A percentile compares a stretch with the other conserved stretches of the same genome.
These are phyloP conservation scores for Saccostrea echinata DNA, from an alignment of 1,140 invertebrate species.

Conservation along the genomic window DNA sequence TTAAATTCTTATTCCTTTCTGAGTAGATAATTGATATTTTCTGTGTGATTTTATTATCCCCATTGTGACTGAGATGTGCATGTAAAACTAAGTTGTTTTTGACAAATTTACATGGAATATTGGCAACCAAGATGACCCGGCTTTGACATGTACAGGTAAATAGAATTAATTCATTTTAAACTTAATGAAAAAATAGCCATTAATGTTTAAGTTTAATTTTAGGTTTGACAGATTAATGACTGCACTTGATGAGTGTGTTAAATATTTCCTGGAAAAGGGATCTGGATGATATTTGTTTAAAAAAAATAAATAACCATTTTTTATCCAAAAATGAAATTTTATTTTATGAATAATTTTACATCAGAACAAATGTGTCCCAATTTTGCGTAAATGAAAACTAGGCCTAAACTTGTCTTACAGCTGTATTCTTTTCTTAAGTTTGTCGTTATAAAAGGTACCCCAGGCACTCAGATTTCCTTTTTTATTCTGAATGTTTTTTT, in stretches of 20 bases:
- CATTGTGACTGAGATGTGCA: neutral
- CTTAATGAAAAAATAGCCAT: neutral
- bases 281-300: neutral
- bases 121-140: neutral
- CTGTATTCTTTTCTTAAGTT: neutral
- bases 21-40: slow-evolving; percentile 12
- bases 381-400: neutral
- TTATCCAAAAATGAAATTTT: neutral
- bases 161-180: neutral
- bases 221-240: neutral
- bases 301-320: neutral
- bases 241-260: neutral
- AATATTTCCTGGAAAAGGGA: slow-evolving; percentile 1
- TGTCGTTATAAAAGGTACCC: neutral
- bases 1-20: slow-evolving; percentile 2
- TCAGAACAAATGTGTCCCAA: neutral
- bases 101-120: slow-evolving; percentile 29
- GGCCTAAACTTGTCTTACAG: neutral
- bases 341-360: neutral
- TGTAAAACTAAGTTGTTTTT: neutral
- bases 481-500: neutral
- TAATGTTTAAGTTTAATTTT: neutral
- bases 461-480: neutral
- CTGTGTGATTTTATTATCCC: neutral
- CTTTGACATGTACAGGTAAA: slow-evolving; percentile 38